A percentile compares a stretch with the other conserved stretches of the same genome.
Evolutionary conservation across 2,113 vertebrate species (phyloP).

Genomic region (Microtus montanus): DNA sequence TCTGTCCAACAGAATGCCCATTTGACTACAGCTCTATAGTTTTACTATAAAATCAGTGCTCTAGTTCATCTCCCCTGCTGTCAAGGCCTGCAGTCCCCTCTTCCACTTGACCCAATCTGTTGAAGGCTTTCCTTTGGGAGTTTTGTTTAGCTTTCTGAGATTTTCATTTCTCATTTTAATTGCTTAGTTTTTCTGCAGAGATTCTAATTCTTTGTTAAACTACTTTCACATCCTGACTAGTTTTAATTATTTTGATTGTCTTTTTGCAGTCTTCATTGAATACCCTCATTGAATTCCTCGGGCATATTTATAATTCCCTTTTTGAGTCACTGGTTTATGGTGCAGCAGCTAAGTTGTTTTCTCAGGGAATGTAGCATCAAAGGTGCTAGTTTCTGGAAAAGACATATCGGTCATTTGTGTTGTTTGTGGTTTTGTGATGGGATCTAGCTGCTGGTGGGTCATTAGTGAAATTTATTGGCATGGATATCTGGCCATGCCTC

Average conservation of each 20-base stretch:
- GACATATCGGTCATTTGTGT: neutral
- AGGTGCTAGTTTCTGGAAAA: neutral
- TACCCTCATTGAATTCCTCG: neutral
- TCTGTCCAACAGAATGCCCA: too few relatives aligned
- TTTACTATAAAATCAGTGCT: neutral
- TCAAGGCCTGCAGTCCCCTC: neutral
- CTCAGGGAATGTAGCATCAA: neutral
- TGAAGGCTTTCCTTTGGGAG: neutral
- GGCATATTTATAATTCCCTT: neutral
- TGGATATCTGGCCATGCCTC: neutral
- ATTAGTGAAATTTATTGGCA: neutral
- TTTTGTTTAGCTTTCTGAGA: neutral
- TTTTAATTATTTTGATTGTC: neutral
- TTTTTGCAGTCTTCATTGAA: neutral
- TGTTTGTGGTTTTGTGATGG: neutral
- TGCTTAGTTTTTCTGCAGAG: neutral
- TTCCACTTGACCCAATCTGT: neutral
- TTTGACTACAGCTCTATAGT: too few relatives aligned
- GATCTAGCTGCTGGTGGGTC: neutral
- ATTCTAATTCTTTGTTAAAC: neutral
- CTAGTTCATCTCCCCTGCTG: neutral
- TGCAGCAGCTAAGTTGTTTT: neutral
- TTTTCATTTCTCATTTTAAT: neutral
- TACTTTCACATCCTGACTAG: neutral
- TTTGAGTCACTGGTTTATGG: neutral